These are phyloP conservation scores for Mustela lutreola DNA, from an alignment of 2,113 vertebrate species.

Conservation along the genomic window DNA sequence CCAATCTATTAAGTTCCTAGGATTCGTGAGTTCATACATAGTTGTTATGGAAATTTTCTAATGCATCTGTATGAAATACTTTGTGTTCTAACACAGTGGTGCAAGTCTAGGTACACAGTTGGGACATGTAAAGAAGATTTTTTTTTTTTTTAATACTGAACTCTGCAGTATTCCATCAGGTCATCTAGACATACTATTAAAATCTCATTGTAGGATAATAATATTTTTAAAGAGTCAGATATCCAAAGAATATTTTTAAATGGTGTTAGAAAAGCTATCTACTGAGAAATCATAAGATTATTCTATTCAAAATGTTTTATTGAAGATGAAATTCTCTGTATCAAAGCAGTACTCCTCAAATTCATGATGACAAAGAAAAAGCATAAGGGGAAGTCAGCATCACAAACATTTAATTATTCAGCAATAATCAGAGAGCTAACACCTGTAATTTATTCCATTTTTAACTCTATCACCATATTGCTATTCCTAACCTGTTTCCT, in stretches of 20 bases:
- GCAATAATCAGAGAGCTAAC: not conserved
- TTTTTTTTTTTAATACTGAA: not conserved
- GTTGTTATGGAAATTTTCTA: not conserved
- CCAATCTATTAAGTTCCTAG: not conserved
- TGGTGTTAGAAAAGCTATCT: not conserved
- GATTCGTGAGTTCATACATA: not conserved
- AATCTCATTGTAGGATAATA: not conserved
- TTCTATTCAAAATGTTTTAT: not conserved
- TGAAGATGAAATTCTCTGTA: not conserved
- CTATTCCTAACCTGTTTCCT: not conserved
- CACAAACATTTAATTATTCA: not conserved
- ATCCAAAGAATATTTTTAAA: constrained; percentile 20
- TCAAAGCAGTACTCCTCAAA: not conserved
- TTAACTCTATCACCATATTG: not conserved
- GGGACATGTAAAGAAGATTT: not conserved
- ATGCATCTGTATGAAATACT: not conserved
- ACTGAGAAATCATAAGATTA: not conserved
- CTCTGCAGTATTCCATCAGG: not conserved
- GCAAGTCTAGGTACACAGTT: not conserved
- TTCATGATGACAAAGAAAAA: not conserved
- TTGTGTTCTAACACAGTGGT: not conserved
- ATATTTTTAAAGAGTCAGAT: not conserved
- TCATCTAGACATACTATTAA: not conserved
- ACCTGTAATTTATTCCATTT: not conserved
- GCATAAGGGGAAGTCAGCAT: not conserved